These are phyloP conservation scores for Nudaria mundana DNA, from an alignment of 2,888 invertebrate species.

Conservation along the genomic window DNA sequence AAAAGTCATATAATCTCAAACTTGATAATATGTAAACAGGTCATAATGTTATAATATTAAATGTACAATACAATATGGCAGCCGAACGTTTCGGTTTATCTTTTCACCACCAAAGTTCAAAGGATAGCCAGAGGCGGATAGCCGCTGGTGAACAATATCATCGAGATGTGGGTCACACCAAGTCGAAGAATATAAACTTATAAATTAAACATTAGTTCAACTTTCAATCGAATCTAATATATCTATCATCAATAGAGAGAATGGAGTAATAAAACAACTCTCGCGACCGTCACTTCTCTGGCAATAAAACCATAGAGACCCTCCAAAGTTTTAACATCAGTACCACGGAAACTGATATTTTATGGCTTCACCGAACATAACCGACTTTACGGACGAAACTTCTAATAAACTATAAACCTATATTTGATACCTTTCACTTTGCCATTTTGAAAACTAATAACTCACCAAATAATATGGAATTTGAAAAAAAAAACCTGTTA, in stretches of 20 bases:
- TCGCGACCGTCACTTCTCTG: not conserved
- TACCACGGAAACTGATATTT: conserved; percentile 45
- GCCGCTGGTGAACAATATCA: too few relatives aligned
- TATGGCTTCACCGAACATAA: conserved; percentile 51
- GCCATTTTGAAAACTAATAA: conserved; percentile 25
- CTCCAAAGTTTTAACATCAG: conserved; percentile 25
- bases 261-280: not conserved
- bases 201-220: too few relatives aligned
- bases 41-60: too few relatives aligned
- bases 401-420: conserved; percentile 71
- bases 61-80: too few relatives aligned
- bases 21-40: too few relatives aligned
- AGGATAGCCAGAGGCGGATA: too few relatives aligned
- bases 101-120: too few relatives aligned
- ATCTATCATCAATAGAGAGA: not conserved
- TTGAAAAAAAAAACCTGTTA: too few relatives aligned
- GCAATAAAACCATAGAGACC: conserved; percentile 7
- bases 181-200: too few relatives aligned
- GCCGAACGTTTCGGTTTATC: too few relatives aligned
- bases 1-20: too few relatives aligned
- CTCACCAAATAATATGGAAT: conserved; percentile 13
- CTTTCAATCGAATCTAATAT: not conserved
- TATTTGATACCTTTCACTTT: conserved; percentile 41
- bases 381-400: conserved; percentile 37
- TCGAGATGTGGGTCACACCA: too few relatives aligned